phyloP scores from a whole-genome alignment of 2,797 vertebrate genomes.

The Crenuchus spilurus region DNA sequence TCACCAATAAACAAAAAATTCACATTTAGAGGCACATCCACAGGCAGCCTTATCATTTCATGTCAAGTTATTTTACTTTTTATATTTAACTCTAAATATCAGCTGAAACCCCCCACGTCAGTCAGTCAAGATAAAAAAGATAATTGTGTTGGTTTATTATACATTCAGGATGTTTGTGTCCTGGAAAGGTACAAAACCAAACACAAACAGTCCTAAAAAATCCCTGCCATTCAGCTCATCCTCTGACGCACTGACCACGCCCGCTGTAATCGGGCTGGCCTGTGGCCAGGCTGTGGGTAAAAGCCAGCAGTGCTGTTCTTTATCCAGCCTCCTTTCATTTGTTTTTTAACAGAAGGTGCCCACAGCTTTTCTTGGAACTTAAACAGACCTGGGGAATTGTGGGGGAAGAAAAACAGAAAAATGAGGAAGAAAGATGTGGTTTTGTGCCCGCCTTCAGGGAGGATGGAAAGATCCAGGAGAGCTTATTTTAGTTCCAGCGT shows the following conservation, averaged over 20 bases:
- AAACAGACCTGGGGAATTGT: not conserved
- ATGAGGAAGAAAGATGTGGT: not conserved
- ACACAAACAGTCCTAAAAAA: not conserved
- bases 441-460: not conserved
- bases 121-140: too few relatives aligned
- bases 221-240: constrained; percentile 40
- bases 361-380: constrained; percentile 44
- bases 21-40: too few relatives aligned
- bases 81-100: too few relatives aligned
- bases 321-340: constrained; percentile 42
- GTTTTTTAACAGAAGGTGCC: constrained; percentile 50
- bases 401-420: not conserved
- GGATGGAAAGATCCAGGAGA: constrained; percentile 54
- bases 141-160: too few relatives aligned
- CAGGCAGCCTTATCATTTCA: too few relatives aligned
- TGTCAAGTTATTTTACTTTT: too few relatives aligned
- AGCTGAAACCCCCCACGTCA: too few relatives aligned
- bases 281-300: constrained; percentile 47
- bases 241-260: constrained; percentile 67
- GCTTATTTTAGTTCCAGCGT: constrained; percentile 64
- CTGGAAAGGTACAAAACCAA: not conserved
- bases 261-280: constrained; percentile 52
- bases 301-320: constrained; percentile 52
- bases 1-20: too few relatives aligned
- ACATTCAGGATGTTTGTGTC: too few relatives aligned